Percentiles rank a stretch among this genome's conserved stretches.
phyloP scores from a whole-genome alignment of 2,113 vertebrate genomes.

The Chionis minor region DNA sequence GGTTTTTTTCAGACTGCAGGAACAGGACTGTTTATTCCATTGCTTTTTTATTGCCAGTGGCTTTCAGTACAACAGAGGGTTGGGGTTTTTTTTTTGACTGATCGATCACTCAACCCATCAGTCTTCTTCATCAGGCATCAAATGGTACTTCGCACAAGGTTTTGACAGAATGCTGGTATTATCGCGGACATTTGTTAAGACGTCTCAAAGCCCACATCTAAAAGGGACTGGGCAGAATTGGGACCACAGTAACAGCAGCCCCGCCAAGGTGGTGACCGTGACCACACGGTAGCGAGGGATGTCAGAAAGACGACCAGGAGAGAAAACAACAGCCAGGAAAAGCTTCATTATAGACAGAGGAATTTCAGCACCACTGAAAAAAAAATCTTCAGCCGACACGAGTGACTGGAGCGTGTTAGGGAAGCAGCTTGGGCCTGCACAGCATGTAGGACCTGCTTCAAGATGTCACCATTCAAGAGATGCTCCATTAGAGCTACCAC shows the following conservation, averaged over 20 bases:
- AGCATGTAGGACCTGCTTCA: neutral
- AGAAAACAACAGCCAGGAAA: neutral
- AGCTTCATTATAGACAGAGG: neutral
- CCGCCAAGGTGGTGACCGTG: accelerated
- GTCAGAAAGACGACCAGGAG: neutral
- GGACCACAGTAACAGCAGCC: neutral
- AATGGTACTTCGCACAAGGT: neutral
- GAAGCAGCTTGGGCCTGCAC: constrained; percentile 18
- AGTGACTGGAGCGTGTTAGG: neutral
- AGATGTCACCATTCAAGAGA: neutral
- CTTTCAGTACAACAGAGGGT: neutral
- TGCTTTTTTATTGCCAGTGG: neutral
- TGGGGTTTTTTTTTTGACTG: neutral
- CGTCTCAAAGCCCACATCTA: neutral
- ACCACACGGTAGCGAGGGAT: neutral
- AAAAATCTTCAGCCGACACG: neutral
- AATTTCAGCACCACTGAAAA: neutral
- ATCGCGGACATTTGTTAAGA: neutral
- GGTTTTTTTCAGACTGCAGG: neutral
- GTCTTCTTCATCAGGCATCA: accelerated
- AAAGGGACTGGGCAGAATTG: neutral
- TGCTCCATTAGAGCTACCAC: neutral
- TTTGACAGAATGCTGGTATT: neutral
- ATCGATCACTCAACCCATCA: neutral
- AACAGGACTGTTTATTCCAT: neutral